Base-by-base conservation (phyloP, 2,797 vertebrate species). In the Myotis myotis region DNA sequence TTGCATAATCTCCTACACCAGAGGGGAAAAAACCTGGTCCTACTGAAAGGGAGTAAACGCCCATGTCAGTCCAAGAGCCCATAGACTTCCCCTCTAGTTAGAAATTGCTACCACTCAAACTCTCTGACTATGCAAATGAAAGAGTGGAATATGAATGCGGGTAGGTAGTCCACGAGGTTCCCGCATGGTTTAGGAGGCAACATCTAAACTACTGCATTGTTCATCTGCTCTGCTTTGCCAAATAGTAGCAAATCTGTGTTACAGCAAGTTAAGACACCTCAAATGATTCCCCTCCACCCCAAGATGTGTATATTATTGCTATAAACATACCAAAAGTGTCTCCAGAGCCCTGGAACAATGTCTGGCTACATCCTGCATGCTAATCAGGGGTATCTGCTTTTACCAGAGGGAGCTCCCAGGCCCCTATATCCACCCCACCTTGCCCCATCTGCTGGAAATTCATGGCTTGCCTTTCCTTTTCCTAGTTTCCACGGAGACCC, bases 401-500 rank as follows among this genome's bases (percentile, higher is more conserved):
- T 82, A 96, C 57, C 75, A 57, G 38, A 70, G 53, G 74, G 70
- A 90, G 82, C 89, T 93, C 84, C 85, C 7, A 64, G 68, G 23
- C 22, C 16, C 51, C 82, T 33, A 68, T 71, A 53, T 7, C 62
- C 49, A 15, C 60, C 81, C 13, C 36, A 41, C 95, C 89, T 96
- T 95, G 62, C 38, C 94, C 76, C 4, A 47, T 70, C 88, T 84
- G 95, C 95, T 88, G 86, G 93, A 97, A 97, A 94, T 93, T 1
- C 9, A 57, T 11, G 0, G 96, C 95, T 96, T 81, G 71, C 51
- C 76, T 92, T 66, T 66, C 49, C 75, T 68, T 83, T 85, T 93
- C 82, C 81, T 74, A 72, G 98, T 98, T 98, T 96, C 98, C 98
- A 97, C 98, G 97, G 98, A 96, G 96, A 98, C 6, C 0, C 80